Base-by-base conservation (phyloP, 2,113 vertebrate species). In the Pithys albifrons region DNA sequence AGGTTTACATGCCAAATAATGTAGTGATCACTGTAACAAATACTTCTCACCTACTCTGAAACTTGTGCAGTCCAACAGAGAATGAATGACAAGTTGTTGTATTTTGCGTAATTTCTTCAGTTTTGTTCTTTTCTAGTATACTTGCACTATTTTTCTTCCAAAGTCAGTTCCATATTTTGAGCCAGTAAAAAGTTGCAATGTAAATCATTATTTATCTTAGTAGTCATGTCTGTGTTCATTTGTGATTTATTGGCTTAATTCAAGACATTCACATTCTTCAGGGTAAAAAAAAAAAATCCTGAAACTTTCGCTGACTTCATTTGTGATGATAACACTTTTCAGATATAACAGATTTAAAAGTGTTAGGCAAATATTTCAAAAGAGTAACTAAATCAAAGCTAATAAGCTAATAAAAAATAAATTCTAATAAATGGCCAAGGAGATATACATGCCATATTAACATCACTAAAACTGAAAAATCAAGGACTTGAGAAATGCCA, bases 401-500 rank as follows among this genome's bases (percentile, higher is more conserved):
- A 61, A 80, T 57, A 45, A 95, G 75, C 41, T 58, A 77, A 89
- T 27, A 46, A 3, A 45, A 46, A 67, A 62, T 45, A 70, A 69
- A 73, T 62, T 57, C 25, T 84, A 91, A 35, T 64, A 89, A 74
- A 67, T 71, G 39, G 86, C 46, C 33, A 86, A 65, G 55, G 23
- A 70, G 20, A 54, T 55, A 80, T 1, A 73, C 24, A 85, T 85
- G 22, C n/a, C 23, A 41, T 43, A 33, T 55, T 82, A 91, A 85
- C 62, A 76, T 35, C 69, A 88, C 28, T 83, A 43, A 74, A 77
- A 91, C 2, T 67, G 59, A 80, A 92, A 95, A 89, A 82, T 61
- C 85, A 91, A 69, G 86, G 69, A 62, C 51, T 77, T 84, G 74
- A 88, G 83, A 92, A 96, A 91, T 28, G n/a, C 43, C 59, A 86